phyloP scores from a whole-genome alignment of 2,888 invertebrate genomes.

The Rosalia funebris region DNA sequence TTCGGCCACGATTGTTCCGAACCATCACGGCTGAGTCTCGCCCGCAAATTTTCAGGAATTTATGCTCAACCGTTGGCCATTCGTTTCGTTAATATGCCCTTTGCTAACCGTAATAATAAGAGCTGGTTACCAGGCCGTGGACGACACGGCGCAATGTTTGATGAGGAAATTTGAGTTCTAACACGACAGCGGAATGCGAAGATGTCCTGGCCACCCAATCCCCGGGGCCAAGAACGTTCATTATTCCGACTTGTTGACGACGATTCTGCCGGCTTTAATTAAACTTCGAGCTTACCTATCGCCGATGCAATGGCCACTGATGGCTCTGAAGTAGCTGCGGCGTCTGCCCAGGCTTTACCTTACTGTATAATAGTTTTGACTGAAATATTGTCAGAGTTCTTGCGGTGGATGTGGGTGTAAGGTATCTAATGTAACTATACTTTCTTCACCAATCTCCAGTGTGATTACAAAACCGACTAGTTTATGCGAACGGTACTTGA shows the following conservation, averaged over 20 bases:
- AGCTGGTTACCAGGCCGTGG: neutral
- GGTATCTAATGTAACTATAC: no score
- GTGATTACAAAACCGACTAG: no score
- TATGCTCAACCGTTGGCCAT: conserved; percentile 30
- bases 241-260: conserved; percentile 29
- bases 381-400: no score
- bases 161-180: conserved; percentile 1
- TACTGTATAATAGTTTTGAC: no score
- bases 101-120: conserved; percentile 3
- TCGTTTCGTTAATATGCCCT: conserved; percentile 18
- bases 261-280: conserved; percentile 34
- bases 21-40: no score
- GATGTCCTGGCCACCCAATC: conserved; percentile 8
- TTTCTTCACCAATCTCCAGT: no score
- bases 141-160: neutral
- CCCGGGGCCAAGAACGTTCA: no score
- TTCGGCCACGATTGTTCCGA: no score
- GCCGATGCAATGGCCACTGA: conserved; percentile 27
- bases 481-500: no score
- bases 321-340: neutral
- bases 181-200: conserved; percentile 4
- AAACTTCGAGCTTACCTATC: conserved; percentile 25
- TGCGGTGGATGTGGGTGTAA: no score
- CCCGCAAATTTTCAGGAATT: conserved; percentile 30
- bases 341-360: no score